Conservation (phyloP, 2,888 invertebrate species). For the Ectropis crepuscularia region DNA sequence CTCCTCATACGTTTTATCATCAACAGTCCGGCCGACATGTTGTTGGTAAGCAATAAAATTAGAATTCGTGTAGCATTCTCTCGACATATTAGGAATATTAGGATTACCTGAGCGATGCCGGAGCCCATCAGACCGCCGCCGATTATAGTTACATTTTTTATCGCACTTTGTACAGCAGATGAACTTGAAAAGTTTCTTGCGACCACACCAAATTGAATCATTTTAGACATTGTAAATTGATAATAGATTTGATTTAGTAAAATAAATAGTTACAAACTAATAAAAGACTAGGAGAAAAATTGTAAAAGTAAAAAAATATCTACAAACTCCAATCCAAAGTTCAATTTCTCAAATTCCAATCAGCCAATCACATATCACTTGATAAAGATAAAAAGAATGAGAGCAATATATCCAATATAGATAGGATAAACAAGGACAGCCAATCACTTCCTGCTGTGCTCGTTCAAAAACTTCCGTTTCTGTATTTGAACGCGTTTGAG, state of each 20-base stretch:
- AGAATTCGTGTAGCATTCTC: no score
- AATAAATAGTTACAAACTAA: neutral
- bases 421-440: slow-evolving; percentile 1
- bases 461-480: slow-evolving; percentile 5
- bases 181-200: slow-evolving; percentile 74
- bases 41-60: no score
- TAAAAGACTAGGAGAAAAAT: slow-evolving; percentile 1
- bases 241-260: neutral
- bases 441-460: neutral
- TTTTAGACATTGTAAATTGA: slow-evolving; percentile 48
- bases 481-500: neutral
- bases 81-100: neutral
- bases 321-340: neutral
- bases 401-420: neutral
- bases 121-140: slow-evolving; percentile 96
- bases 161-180: slow-evolving; percentile 75
- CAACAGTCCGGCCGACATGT: no score
- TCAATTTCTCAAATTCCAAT: slow-evolving; percentile 2
- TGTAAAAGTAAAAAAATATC: slow-evolving; percentile 6
- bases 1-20: no score
- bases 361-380: no score
- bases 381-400: no score
- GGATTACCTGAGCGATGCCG: slow-evolving; percentile 93
- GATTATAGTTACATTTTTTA: slow-evolving; percentile 92
- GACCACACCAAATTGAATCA: slow-evolving; percentile 68